phyloP scores from a whole-genome alignment of 2,888 invertebrate species.

The Neoitamus cyanurus region DNA sequence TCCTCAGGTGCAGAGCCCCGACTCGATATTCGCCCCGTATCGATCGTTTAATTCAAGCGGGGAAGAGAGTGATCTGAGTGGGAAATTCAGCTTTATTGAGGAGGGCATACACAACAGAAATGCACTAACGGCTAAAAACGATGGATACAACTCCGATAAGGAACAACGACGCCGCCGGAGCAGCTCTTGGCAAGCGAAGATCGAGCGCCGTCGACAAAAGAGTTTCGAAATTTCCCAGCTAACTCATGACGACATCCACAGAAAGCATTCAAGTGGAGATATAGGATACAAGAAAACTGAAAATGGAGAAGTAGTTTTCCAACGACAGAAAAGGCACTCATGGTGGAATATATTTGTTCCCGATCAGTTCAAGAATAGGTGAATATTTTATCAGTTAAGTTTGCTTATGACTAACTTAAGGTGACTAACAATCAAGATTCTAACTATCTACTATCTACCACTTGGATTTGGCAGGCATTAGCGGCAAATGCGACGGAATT shows the following conservation, averaged over 20 bases:
- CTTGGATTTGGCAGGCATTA: background rate
- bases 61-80: conserved; percentile 45
- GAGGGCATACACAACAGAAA: conserved; percentile 59
- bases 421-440: background rate
- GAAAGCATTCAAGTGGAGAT: conserved; percentile 55
- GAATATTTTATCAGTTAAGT: conserved; percentile 51
- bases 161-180: conserved; percentile 65
- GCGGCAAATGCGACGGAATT: background rate
- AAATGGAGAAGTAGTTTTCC: background rate
- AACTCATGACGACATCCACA: conserved; percentile 47
- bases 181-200: conserved; percentile 64
- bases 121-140: conserved; percentile 55
- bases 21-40: conserved; percentile 58
- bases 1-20: conserved; percentile 59
- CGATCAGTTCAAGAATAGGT: conserved; percentile 79
- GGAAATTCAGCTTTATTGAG: conserved; percentile 61
- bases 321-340: conserved; percentile 77
- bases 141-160: conserved; percentile 56
- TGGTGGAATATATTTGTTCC: conserved; percentile 92
- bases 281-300: background rate
- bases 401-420: background rate
- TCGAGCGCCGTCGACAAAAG: conserved; percentile 65
- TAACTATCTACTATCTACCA: background rate
- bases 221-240: conserved; percentile 61
- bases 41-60: conserved; percentile 29